These are phyloP conservation scores for Mormyrops boulengeri DNA, from an alignment of 2,797 vertebrate species.

Conservation along the genomic window DNA sequence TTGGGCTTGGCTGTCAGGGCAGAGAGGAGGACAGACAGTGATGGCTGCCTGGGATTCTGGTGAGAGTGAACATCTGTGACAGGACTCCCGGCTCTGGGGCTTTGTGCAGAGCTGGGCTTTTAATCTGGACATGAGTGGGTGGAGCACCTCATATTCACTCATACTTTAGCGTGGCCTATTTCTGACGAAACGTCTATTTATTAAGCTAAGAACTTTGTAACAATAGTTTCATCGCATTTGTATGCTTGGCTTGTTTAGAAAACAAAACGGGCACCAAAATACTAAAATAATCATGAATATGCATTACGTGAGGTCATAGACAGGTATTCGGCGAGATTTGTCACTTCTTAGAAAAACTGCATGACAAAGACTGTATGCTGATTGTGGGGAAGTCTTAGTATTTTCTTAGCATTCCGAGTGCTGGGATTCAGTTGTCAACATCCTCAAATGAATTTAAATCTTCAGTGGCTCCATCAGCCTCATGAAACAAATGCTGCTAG, in stretches of 20 bases:
- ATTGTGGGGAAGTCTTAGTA: background rate
- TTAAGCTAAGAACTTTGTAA: background rate
- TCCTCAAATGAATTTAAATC: background rate
- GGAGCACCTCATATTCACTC: background rate
- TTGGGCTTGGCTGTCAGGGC: background rate
- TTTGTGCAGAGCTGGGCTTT: background rate
- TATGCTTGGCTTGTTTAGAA: background rate
- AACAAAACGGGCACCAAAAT: background rate
- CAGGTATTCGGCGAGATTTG: background rate
- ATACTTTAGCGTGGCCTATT: background rate
- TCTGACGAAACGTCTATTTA: background rate
- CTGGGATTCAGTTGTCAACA: background rate
- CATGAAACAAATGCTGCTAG: background rate
- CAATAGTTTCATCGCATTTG: background rate
- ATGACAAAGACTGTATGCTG: background rate
- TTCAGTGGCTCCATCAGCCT: background rate
- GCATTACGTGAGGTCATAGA: background rate
- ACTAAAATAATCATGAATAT: background rate
- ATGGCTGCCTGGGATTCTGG: background rate
- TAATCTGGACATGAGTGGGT: background rate
- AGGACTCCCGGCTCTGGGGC: constrained; percentile 5
- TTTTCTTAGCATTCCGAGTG: background rate
- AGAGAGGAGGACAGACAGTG: background rate
- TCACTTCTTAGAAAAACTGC: background rate
- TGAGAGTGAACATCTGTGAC: constrained; percentile 1